Conservation (phyloP, 1,140 invertebrate species). For the Whitmania pigra region DNA sequence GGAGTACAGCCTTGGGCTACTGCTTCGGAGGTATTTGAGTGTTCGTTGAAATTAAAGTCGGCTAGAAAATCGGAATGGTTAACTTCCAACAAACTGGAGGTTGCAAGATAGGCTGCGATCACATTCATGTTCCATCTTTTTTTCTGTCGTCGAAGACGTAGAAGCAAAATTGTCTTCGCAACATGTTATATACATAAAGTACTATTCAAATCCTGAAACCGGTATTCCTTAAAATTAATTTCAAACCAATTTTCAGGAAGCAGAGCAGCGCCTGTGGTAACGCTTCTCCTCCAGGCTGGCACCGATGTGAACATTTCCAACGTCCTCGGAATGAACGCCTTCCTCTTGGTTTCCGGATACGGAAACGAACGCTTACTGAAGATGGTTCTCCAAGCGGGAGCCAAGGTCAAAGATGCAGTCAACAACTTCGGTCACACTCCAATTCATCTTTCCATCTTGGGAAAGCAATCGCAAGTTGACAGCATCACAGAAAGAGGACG, state of each 20-base stretch:
- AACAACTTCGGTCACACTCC: slow-evolving; percentile 26
- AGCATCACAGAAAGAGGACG: slow-evolving; percentile 13
- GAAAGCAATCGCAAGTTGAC: slow-evolving; percentile 23
- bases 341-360: slow-evolving; percentile 25
- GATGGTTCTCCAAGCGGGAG: slow-evolving; percentile 23
- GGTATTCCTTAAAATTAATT: no score
- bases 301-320: slow-evolving; percentile 24
- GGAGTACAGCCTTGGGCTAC: slow-evolving; percentile 24
- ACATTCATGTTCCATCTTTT: no score
- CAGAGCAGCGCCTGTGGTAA: slow-evolving; percentile 19
- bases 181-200: no score
- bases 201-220: no score
- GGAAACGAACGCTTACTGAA: slow-evolving; percentile 21
- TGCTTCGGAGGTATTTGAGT: slow-evolving; percentile 20
- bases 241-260: slow-evolving; percentile 11
- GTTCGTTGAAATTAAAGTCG: background rate
- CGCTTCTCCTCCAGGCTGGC: slow-evolving; percentile 19
- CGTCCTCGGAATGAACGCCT: slow-evolving; percentile 25
- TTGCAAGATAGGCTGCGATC: no score
- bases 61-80: no score
- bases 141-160: no score
- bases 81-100: no score
- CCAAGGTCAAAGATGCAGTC: slow-evolving; percentile 15
- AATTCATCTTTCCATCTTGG: slow-evolving; percentile 22
- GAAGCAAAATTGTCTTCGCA: no score